Evolutionary conservation across 2,888 invertebrate species (phyloP).

Genomic region (Leptopilina syphax): DNA sequence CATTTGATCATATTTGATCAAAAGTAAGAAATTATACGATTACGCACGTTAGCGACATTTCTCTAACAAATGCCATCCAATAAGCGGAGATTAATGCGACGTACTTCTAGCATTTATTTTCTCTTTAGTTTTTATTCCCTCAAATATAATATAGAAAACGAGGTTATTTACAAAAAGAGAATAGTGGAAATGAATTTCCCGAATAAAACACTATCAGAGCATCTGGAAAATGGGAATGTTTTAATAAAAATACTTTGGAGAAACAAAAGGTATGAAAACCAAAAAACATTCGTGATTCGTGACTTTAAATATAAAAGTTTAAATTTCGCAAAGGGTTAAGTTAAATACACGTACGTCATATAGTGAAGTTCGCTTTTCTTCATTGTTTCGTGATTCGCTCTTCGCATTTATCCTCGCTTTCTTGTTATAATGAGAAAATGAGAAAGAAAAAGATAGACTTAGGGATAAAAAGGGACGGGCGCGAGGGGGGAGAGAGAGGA

Average conservation of each 20-base stretch:
- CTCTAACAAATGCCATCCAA: too few species aligned
- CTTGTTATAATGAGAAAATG: conserved; percentile 37
- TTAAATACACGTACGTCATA: conserved; percentile 17
- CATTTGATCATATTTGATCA: conserved; percentile 12
- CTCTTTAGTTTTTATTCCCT: neutral
- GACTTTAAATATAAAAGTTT: conserved; percentile 4
- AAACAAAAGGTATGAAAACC: neutral
- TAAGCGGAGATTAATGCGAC: conserved; percentile 15
- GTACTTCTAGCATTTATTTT: neutral
- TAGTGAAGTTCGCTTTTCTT: conserved; percentile 22
- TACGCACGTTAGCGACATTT: neutral
- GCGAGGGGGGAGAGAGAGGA: neutral
- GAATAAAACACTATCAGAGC: neutral
- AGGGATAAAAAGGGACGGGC: conserved; percentile 18
- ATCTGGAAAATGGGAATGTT: neutral
- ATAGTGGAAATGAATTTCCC: neutral
- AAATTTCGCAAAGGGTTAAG: conserved; percentile 26
- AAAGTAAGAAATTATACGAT: conserved; percentile 2
- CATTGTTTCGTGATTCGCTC: conserved; percentile 40
- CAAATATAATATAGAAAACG: neutral
- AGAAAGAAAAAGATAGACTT: conserved; percentile 30
- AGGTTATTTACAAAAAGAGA: neutral
- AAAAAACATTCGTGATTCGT: neutral
- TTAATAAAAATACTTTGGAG: neutral
- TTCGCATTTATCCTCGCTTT: conserved; percentile 37